Evolutionary conservation across 2,888 invertebrate genomes (phyloP), one percentile per base, ranked within the genome.

Genomic region (Clostera curtula): DNA sequence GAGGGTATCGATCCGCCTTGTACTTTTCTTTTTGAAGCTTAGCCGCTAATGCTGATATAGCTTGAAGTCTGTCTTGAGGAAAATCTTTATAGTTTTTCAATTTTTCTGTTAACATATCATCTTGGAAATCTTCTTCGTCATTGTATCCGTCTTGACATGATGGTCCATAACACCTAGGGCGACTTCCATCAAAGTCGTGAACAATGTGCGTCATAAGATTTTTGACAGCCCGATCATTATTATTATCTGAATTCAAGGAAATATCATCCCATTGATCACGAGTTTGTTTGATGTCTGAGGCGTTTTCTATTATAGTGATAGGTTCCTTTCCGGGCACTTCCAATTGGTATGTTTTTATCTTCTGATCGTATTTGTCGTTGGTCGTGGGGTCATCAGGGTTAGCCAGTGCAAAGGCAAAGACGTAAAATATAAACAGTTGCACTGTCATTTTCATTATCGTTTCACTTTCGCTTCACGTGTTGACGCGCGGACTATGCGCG

Each of bases 71-170:
- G 32, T 84, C 83, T 34, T 67, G 73, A 1, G 50, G 53, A 3
- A 71, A 64, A 30, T 79, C 74, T 18, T 65, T 63, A 25, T 69
- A 74, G 42, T 77, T 74, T 31, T 77, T 87, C 1, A 87, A 62
- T 54, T 86, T 87, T 8, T 85, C 87, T 0, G 87, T 89, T 15
- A 86, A 85, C 36, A 86, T 72, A 28, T 89, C 74, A 43, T 89
- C 87, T 36, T 89, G 87, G 9, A 89, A 61, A 20, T 86, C 84
- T 34, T 87, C 56, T 13, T 66, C 55, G 18, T 55, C 59, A 20
- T 57, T 52, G 26, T 63, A 76, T 13, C 69, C 68, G 40, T 70
- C 67, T 43, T 80, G 79, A 39, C 84, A 76, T 0, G 82, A 83
- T 5, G 85, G 82, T 16, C 85, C 85, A 16, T 72, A 83, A 25